These are phyloP conservation scores for Athetis lepigone DNA, from an alignment of 2,888 invertebrate species.

Conservation along the genomic window DNA sequence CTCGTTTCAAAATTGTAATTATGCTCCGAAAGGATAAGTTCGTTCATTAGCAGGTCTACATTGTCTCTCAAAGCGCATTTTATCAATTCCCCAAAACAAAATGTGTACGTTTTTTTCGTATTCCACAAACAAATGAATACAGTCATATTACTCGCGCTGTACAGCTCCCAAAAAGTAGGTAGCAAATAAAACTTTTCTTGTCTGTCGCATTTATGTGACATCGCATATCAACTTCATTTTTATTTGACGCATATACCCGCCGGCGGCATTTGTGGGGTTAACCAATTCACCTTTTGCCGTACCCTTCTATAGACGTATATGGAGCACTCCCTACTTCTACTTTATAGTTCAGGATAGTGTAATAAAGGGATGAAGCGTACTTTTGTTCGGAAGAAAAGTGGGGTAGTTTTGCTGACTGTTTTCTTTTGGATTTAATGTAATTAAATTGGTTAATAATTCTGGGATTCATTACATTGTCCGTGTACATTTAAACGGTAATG, in stretches of 20 bases:
- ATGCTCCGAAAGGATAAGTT: constrained; percentile 19
- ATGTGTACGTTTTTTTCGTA: constrained; percentile 3
- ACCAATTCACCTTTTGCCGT: constrained; percentile 56
- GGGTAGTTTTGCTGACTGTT: constrained; percentile 27
- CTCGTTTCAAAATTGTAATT: constrained; percentile 26
- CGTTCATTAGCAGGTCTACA: background rate
- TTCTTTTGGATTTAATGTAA: constrained; percentile 28
- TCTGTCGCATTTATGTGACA: constrained; percentile 56
- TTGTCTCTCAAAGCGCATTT: constrained; percentile 3
- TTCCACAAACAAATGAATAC: constrained; percentile 33
- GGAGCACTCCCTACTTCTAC: constrained; percentile 23
- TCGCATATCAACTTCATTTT: constrained; percentile 63
- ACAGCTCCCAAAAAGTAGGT: constrained; percentile 40
- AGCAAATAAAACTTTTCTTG: constrained; percentile 54
- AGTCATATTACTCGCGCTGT: constrained; percentile 19
- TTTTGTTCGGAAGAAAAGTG: constrained; percentile 19
- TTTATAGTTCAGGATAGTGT: constrained; percentile 52
- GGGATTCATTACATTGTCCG: no score
- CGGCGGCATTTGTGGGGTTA: constrained; percentile 56
- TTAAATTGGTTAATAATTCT: constrained; percentile 28
- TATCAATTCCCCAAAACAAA: constrained; percentile 1
- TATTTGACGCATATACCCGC: constrained; percentile 62
- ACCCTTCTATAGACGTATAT: constrained; percentile 45
- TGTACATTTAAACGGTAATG: constrained; percentile 5
- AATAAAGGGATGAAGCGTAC: constrained; percentile 47